Conservation (phyloP, 2,113 vertebrate species). For the Sinocyclocheilus maitianheensis region DNA sequence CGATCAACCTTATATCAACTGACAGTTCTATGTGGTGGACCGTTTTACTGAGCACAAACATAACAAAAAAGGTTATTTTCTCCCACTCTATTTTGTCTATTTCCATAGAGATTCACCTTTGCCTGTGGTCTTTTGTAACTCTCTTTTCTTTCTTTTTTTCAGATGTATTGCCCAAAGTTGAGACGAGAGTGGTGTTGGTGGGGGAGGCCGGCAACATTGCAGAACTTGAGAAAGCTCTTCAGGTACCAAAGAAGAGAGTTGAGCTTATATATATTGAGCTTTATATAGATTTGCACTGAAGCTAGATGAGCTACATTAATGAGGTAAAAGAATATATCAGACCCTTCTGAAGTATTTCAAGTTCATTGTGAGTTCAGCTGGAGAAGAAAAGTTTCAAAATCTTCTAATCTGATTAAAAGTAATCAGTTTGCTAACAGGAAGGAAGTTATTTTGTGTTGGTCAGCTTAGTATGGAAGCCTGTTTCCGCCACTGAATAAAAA, state of each 20-base stretch:
- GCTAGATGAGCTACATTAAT: neutral
- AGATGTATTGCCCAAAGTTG: slow-evolving; percentile 89
- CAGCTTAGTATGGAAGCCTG: neutral
- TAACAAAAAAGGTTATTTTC: neutral
- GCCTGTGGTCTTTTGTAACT: slow-evolving; percentile 45
- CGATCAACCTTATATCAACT: neutral
- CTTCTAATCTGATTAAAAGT: slow-evolving; percentile 7
- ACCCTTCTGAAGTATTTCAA: neutral
- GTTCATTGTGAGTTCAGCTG: neutral
- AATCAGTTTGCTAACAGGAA: slow-evolving; percentile 5
- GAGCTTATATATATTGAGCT: neutral
- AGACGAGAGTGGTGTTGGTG: slow-evolving; percentile 89
- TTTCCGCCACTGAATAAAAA: too few relatives aligned
- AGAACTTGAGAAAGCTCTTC: slow-evolving; percentile 84
- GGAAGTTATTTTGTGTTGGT: neutral
- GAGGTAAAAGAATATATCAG: neutral
- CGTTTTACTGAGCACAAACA: neutral
- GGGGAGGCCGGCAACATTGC: slow-evolving; percentile 80
- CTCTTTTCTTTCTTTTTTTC: slow-evolving; percentile 43
- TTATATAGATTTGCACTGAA: too few relatives aligned
- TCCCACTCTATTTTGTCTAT: neutral
- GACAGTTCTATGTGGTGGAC: neutral
- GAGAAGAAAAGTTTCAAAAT: neutral
- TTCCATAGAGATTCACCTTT: slow-evolving; percentile 25
- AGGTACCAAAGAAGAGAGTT: slow-evolving; percentile 76